Conservation (phyloP, 2,797 vertebrate genomes). For the Centroberyx gerrardi region DNA sequence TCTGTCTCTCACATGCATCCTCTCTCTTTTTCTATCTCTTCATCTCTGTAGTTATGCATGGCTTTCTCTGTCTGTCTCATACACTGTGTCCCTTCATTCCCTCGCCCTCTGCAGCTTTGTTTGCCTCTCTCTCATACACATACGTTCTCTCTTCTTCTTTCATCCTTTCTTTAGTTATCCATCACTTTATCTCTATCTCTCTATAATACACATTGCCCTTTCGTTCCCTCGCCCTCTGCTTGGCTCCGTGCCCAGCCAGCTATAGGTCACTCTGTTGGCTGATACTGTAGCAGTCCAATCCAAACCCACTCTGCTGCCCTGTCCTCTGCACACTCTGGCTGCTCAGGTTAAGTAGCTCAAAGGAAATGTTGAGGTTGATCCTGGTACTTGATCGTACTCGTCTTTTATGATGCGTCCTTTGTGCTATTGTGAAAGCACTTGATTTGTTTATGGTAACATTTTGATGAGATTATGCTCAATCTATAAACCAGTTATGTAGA, state of each 20-base stretch:
- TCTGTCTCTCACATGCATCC: slow-evolving; percentile 1
- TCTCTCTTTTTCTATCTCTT: not conserved
- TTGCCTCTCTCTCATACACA: not conserved
- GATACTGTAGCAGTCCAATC: slow-evolving; percentile 10
- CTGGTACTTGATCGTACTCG: not conserved
- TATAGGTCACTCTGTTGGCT: slow-evolving; percentile 23
- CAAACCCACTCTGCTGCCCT: slow-evolving; percentile 2
- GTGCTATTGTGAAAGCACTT: too few species aligned
- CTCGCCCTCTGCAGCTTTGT: slow-evolving; percentile 11
- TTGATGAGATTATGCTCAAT: too few species aligned
- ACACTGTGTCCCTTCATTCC: not conserved
- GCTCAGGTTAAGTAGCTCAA: not conserved
- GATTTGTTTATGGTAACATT: too few species aligned
- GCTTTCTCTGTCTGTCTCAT: not conserved
- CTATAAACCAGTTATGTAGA: too few species aligned
- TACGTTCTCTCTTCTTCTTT: slow-evolving; percentile 22
- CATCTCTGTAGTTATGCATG: not conserved
- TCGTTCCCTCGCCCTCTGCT: slow-evolving; percentile 21
- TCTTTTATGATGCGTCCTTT: too few species aligned
- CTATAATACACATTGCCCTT: slow-evolving; percentile 34
- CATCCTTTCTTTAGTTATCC: slow-evolving; percentile 27
- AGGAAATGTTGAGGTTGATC: slow-evolving; percentile 6
- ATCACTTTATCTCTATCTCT: slow-evolving; percentile 41
- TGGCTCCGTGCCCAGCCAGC: slow-evolving; percentile 41
- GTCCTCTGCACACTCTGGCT: not conserved